Conservation (phyloP, 2,113 vertebrate species). For the Callospermophilus lateralis region DNA sequence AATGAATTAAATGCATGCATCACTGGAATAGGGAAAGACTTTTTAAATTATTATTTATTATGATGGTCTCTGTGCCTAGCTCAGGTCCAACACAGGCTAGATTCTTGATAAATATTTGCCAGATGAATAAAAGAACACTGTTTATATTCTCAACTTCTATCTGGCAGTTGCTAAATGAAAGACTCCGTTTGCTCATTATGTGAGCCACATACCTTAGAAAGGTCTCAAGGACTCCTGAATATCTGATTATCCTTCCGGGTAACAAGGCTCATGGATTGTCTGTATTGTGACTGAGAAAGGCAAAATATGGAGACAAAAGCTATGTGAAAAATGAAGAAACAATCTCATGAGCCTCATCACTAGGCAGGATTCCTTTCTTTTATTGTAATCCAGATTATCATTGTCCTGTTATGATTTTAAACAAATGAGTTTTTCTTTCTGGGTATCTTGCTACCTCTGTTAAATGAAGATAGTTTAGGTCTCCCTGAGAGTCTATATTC, state of each 20-base stretch:
- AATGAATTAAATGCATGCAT: neutral
- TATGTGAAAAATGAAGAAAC: neutral
- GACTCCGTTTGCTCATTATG: neutral
- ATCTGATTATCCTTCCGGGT: neutral
- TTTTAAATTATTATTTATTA: neutral
- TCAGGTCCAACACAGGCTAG: neutral
- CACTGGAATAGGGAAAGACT: neutral
- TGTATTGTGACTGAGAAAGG: neutral
- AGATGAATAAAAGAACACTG: neutral
- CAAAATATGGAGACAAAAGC: neutral
- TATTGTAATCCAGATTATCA: neutral
- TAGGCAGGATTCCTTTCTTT: neutral
- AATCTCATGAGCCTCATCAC: neutral
- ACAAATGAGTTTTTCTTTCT: neutral
- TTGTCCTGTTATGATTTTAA: neutral
- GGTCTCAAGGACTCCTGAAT: neutral
- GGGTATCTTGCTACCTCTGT: neutral
- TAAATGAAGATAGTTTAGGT: neutral
- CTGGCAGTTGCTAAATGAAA: neutral
- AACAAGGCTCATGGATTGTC: neutral
- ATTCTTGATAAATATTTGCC: constrained; percentile 31
- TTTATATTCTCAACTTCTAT: neutral
- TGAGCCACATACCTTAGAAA: neutral
- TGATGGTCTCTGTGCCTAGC: neutral
- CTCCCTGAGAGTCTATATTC: neutral